Evolutionary conservation across 2,797 vertebrate species (phyloP).

Genomic region (Poeciliopsis paucimaculata): DNA sequence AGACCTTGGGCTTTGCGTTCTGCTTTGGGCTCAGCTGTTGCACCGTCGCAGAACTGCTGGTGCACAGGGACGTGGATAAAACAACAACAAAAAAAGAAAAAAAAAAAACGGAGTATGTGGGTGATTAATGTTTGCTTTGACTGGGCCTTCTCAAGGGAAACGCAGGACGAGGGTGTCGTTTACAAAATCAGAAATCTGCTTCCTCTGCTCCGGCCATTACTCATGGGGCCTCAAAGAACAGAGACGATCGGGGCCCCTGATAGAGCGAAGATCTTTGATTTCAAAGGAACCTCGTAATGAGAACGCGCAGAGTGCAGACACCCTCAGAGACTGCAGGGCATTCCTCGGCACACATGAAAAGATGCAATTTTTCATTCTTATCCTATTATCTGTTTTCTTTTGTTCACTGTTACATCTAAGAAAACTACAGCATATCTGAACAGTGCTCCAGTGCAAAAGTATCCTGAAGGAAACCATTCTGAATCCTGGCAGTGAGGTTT

Average conservation of each 20-base stretch:
- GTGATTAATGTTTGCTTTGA: conserved; percentile 31
- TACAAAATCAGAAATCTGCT: conserved; percentile 15
- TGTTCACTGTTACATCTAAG: not conserved
- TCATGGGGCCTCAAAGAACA: conserved; percentile 21
- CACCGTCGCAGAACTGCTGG: conserved; percentile 26
- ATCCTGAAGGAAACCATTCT: not conserved
- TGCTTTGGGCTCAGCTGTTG: conserved; percentile 15
- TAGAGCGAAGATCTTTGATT: conserved; percentile 8
- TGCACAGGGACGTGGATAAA: conserved; percentile 46
- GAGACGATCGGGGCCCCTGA: conserved; percentile 4
- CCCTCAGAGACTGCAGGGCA: not conserved
- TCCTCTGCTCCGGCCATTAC: conserved; percentile 10
- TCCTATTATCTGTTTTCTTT: not conserved
- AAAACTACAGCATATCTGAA: not conserved
- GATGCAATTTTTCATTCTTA: not conserved
- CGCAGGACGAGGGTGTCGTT: not conserved
- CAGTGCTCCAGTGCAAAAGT: not conserved
- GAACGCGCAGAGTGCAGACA: not conserved
- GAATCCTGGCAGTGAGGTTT: not conserved
- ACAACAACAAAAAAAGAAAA: not conserved
- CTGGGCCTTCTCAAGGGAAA: conserved; percentile 14
- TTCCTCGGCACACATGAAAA: conserved; percentile 19
- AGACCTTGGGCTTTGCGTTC: conserved; percentile 29
- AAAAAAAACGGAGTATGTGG: conserved; percentile 18
- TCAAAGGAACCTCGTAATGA: conserved; percentile 6